These are phyloP conservation scores for Archivesica marissinica DNA, from an alignment of 1,140 invertebrate genomes.

Conservation along the genomic window DNA sequence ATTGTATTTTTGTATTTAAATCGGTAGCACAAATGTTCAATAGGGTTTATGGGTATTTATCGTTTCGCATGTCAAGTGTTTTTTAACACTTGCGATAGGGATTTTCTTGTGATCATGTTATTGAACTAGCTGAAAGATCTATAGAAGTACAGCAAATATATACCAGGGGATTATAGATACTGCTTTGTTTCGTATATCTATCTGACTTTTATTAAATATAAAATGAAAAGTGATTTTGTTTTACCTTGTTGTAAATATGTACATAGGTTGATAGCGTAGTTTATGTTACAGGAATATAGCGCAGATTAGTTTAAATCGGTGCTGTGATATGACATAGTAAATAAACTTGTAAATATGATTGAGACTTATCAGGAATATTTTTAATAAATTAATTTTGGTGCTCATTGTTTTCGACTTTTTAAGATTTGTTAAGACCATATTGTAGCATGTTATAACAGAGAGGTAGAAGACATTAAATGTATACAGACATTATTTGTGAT, in stretches of 20 bases:
- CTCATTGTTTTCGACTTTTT: too few relatives aligned
- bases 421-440: too few relatives aligned
- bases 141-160: slow-evolving; percentile 9
- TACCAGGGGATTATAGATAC: slow-evolving; percentile 11
- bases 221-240: slow-evolving; percentile 27
- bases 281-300: not conserved
- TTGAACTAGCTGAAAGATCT: slow-evolving; percentile 8
- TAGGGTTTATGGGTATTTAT: slow-evolving; percentile 18
- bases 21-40: slow-evolving; percentile 17
- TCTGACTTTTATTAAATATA: not conserved
- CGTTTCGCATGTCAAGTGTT: not conserved
- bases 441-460: too few relatives aligned
- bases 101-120: slow-evolving; percentile 20
- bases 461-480: too few relatives aligned
- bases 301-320: not conserved
- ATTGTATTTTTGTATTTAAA: slow-evolving; percentile 7
- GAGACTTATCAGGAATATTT: too few relatives aligned
- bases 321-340: not conserved
- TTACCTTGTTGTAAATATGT: not conserved
- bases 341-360: too few relatives aligned
- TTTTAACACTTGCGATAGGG: slow-evolving; percentile 29
- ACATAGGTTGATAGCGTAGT: not conserved
- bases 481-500: too few relatives aligned
- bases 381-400: too few relatives aligned
- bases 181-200: slow-evolving; percentile 7